phyloP scores from a whole-genome alignment of 2,113 vertebrate genomes.

The Typhlomys cinereus region DNA sequence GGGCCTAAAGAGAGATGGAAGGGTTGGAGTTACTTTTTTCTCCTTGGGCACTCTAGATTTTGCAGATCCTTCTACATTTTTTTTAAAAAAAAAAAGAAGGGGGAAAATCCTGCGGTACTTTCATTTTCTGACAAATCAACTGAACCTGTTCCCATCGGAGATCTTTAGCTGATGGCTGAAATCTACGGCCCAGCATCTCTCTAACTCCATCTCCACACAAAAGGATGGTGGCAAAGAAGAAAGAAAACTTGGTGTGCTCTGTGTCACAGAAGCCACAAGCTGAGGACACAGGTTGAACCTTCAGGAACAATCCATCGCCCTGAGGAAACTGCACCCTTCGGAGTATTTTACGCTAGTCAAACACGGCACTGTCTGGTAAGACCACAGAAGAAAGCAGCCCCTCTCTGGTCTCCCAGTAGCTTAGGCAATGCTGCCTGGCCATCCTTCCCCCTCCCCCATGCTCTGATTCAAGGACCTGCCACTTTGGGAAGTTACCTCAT shows the following conservation, averaged over 20 bases:
- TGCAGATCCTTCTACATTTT: neutral
- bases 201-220: neutral
- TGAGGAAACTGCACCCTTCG: neutral
- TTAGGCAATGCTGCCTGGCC: neutral
- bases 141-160: neutral
- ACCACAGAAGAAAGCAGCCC: neutral
- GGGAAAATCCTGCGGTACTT: neutral
- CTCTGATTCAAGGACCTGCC: neutral
- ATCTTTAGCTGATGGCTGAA: neutral
- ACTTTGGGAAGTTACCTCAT: neutral
- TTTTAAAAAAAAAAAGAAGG: neutral
- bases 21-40: neutral
- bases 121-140: neutral
- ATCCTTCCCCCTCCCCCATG: neutral
- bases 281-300: neutral
- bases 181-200: neutral
- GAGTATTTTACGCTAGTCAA: neutral
- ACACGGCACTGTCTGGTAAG: neutral
- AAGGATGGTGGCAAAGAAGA: fast-evolving
- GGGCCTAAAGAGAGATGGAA: neutral
- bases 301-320: neutral
- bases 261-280: neutral
- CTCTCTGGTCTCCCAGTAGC: neutral
- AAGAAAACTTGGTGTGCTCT: neutral
- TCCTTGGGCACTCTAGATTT: neutral